Percentiles rank a stretch among this genome's conserved stretches.
Conservation (phyloP, 2,797 vertebrate genomes). For the Spizella passerina region DNA sequence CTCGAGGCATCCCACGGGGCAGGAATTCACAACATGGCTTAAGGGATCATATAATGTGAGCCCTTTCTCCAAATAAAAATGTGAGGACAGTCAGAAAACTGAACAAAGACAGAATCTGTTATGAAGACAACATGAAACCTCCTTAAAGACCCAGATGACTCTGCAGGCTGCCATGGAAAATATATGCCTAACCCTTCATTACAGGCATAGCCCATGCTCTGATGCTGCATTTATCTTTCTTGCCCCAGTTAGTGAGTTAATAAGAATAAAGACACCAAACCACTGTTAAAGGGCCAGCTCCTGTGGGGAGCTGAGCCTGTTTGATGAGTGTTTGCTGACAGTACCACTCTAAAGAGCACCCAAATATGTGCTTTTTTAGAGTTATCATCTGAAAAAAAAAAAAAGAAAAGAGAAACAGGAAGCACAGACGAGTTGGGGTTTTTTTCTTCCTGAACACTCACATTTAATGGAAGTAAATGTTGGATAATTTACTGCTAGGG, state of each 20-base stretch:
- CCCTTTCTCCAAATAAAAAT: conserved; percentile 9
- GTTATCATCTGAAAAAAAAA: not conserved
- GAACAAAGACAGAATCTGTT: not conserved
- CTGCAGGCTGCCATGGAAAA: not conserved
- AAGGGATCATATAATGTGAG: not conserved
- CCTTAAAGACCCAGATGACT: conserved; percentile 12
- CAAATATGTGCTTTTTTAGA: not conserved
- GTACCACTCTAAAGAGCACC: not conserved
- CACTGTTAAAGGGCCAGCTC: not conserved
- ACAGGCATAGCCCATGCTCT: not conserved
- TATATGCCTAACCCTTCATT: not conserved
- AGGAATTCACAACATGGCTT: conserved; percentile 15
- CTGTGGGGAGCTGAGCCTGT: not conserved
- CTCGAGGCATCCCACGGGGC: conserved; percentile 11
- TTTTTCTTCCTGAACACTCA: not conserved
- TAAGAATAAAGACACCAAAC: not conserved
- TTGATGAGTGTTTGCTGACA: not conserved
- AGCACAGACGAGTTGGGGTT: not conserved
- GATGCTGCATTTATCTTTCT: not conserved
- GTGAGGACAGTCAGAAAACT: not conserved
- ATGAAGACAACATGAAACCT: not conserved
- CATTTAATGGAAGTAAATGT: not conserved
- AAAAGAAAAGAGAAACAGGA: not conserved
- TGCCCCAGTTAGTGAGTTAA: not conserved
- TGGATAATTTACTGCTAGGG: not conserved